Base-by-base conservation (phyloP, 2,888 invertebrate genomes). In the Erynnis tages region DNA sequence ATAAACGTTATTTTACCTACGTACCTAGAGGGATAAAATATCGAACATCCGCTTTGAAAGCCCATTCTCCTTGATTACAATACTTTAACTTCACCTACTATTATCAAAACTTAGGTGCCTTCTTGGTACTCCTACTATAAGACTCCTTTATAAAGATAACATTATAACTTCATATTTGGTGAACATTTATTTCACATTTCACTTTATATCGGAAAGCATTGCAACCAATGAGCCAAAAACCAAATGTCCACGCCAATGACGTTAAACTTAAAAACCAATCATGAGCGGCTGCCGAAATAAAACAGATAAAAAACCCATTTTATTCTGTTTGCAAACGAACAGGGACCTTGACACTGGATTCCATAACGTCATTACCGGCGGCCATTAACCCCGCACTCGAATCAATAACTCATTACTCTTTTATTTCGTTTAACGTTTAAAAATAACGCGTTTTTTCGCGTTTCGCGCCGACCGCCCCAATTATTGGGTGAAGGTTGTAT, bases 401-500 rank as follows among this genome's bases (percentile, higher is more conserved):
- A 74, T 76, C 75, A 71, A 76, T 76, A 76, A 73, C 74, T 74
- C 75, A 76, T 76, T 76, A 74, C 74, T 73, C 74, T 74, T 76
- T 76, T 76, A 74, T 74, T 74, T 73, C 73, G 72, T 70, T 71
- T 67, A 66, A 66, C 66, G 66, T 66, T 72, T 72, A 71, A 74
- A 73, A 74, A 73, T 73, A 73, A 71, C 71, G 69, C 67, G 69
- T 71, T 73, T 73, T 73, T 73, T 72, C 71, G 65, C 67, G 58
- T 60, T 57, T 59, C 59, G 62, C 66, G 67, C 66, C 67, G 67
- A 65, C 68, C 69, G 70, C 64, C 66, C 67, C 73, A 69, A 71
- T 73, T 71, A 75, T 72, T 69, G 73, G 72, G 74, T 73, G 73
- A 73, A 75, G 74, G 74, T 72, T 73, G 68, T 60, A 63, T 59